Conservation (phyloP, 2,113 vertebrate species). For the Bubalus kerabau region DNA sequence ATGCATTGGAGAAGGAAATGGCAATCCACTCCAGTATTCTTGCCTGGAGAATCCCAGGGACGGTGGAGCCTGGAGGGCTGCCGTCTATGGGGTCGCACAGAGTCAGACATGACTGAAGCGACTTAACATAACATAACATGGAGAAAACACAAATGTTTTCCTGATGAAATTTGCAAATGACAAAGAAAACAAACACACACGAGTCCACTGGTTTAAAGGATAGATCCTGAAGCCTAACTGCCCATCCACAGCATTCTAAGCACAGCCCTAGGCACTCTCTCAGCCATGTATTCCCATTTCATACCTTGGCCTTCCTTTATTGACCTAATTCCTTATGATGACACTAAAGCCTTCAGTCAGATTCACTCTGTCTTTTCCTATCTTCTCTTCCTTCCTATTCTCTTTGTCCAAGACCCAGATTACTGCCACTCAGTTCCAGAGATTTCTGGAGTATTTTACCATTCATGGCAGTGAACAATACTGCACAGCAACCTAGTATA, state of each 20-base stretch:
- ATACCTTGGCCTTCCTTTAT: neutral
- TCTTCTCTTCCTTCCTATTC: neutral
- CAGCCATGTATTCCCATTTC: neutral
- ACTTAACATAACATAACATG: neutral
- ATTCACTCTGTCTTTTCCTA: neutral
- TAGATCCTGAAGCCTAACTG: neutral
- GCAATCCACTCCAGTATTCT: too few relatives aligned
- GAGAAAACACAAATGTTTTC: slow-evolving; percentile 3
- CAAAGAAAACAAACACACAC: neutral
- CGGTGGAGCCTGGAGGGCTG: too few relatives aligned
- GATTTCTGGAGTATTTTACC: neutral
- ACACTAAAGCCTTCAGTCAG: neutral
- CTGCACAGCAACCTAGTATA: neutral
- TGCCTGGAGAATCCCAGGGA: too few relatives aligned
- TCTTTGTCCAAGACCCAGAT: neutral
- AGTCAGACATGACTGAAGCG: too few relatives aligned
- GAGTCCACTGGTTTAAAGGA: neutral
- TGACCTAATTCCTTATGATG: neutral
- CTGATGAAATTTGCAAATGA: neutral
- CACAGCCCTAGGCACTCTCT: neutral
- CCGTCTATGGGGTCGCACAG: too few relatives aligned
- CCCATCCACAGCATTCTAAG: neutral
- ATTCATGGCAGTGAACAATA: neutral
- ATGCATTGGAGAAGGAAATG: too few relatives aligned
- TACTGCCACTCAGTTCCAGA: neutral